Evolutionary conservation across 1,140 invertebrate genomes (phyloP).

Genomic region (Brachionus manjavacas): DNA sequence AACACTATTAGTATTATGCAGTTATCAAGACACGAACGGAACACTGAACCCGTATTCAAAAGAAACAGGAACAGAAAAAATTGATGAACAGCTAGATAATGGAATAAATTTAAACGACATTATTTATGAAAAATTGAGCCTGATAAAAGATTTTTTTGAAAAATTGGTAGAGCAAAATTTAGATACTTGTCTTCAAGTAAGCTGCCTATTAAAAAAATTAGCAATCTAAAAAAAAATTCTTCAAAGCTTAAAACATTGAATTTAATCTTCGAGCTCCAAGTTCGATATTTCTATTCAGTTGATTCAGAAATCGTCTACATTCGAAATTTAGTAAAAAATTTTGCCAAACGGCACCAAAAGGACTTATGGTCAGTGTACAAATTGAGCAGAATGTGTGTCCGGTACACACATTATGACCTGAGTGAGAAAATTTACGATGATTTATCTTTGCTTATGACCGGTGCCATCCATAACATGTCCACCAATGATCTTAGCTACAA

Average conservation of each 20-base stretch:
- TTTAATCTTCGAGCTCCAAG: constrained; percentile 1
- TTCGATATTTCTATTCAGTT: background rate
- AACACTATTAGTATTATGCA: background rate
- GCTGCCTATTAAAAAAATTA: background rate
- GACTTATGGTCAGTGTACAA: constrained; percentile 25
- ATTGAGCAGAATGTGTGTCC: constrained; percentile 17
- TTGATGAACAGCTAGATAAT: background rate
- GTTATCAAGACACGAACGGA: constrained; percentile 8
- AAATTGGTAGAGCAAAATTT: constrained; percentile 1
- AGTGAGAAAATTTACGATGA: background rate
- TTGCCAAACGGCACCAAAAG: background rate
- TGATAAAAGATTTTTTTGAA: background rate
- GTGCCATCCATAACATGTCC: constrained; percentile 2
- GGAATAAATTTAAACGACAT: background rate
- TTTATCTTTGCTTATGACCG: background rate
- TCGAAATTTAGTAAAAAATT: background rate
- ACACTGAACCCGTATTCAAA: background rate
- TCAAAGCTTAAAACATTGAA: constrained; percentile 24
- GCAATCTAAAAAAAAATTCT: background rate
- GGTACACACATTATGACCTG: constrained; percentile 16
- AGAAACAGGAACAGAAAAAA: background rate
- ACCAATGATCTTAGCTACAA: constrained; percentile 25
- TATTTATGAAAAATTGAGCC: background rate
- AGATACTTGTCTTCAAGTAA: constrained; percentile 12
- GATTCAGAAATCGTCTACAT: background rate